Evolutionary conservation across 2,113 vertebrate genomes (phyloP).

Genomic region (Pygoscelis adeliae): DNA sequence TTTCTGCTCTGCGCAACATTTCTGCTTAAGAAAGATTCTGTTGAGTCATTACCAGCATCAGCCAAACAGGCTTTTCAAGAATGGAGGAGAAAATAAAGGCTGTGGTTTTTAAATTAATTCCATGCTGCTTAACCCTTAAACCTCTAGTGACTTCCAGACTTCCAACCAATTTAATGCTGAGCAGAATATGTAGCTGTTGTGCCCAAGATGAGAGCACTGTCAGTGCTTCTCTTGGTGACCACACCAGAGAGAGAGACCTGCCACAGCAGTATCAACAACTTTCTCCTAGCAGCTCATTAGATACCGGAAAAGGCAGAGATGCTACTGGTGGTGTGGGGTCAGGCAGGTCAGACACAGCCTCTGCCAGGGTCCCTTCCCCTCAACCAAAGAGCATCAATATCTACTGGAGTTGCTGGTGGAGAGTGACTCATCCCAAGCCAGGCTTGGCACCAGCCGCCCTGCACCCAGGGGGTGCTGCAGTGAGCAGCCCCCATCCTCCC

Average conservation of each 20-base stretch:
- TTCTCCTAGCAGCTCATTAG: background rate
- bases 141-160: slow-evolving; percentile 4
- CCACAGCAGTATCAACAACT: background rate
- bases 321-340: fast-evolving
- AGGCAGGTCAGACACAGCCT: background rate
- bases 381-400: background rate
- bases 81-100: slow-evolving; percentile 58
- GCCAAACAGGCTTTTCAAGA: slow-evolving; percentile 73
- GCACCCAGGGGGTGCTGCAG: background rate
- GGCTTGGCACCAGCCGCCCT: background rate
- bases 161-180: background rate
- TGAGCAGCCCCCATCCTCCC: background rate
- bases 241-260: background rate
- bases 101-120: slow-evolving; percentile 63
- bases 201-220: background rate
- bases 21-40: slow-evolving; percentile 64
- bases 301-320: background rate
- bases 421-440: background rate
- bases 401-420: background rate
- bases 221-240: background rate
- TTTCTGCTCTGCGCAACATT: slow-evolving; percentile 22
- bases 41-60: slow-evolving; percentile 64
- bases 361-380: background rate
- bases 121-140: slow-evolving; percentile 57
- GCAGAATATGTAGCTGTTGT: background rate